phyloP scores from a whole-genome alignment of 2,888 invertebrate genomes.

The Macroteleia sp. region DNA sequence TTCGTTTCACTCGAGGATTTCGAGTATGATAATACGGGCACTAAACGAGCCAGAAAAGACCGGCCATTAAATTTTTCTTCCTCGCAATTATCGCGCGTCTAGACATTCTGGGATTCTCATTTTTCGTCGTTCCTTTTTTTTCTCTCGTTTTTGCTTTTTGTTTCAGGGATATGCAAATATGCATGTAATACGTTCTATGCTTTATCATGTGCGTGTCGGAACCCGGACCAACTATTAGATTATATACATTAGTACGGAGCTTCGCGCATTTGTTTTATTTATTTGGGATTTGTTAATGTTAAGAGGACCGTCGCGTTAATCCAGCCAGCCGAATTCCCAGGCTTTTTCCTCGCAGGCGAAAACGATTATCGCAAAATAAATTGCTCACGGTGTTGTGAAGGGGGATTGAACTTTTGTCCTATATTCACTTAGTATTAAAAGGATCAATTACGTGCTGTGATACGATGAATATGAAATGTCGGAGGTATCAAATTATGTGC shows the following conservation, averaged over 20 bases:
- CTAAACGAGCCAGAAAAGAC: slow-evolving; percentile 72
- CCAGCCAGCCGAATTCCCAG: slow-evolving; percentile 5
- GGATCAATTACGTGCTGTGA: slow-evolving; percentile 28
- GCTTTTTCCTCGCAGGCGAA: slow-evolving; percentile 9
- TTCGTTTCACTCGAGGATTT: slow-evolving; percentile 51
- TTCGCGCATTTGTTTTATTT: slow-evolving; percentile 35
- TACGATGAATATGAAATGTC: slow-evolving; percentile 26
- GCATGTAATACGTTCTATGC: slow-evolving; percentile 17
- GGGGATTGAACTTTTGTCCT: slow-evolving; percentile 38
- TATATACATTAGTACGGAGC: too few relatives aligned
- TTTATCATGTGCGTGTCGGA: slow-evolving; percentile 33
- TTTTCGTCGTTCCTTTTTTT: not conserved
- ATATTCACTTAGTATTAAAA: slow-evolving; percentile 25
- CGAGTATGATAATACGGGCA: slow-evolving; percentile 62
- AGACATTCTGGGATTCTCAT: slow-evolving; percentile 12
- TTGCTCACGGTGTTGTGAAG: not conserved
- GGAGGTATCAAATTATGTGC: slow-evolving; percentile 26
- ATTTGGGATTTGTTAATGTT: slow-evolving; percentile 24
- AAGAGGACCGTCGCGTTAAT: slow-evolving; percentile 17
- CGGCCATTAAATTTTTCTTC: slow-evolving; percentile 74
- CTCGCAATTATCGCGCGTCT: slow-evolving; percentile 71
- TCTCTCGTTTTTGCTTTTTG: not conserved
- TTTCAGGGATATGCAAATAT: slow-evolving; percentile 34
- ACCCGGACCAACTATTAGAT: too few relatives aligned
- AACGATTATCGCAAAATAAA: slow-evolving; percentile 40